Evolutionary conservation across 2,113 vertebrate genomes (phyloP).

Genomic region (Heterotis niloticus): DNA sequence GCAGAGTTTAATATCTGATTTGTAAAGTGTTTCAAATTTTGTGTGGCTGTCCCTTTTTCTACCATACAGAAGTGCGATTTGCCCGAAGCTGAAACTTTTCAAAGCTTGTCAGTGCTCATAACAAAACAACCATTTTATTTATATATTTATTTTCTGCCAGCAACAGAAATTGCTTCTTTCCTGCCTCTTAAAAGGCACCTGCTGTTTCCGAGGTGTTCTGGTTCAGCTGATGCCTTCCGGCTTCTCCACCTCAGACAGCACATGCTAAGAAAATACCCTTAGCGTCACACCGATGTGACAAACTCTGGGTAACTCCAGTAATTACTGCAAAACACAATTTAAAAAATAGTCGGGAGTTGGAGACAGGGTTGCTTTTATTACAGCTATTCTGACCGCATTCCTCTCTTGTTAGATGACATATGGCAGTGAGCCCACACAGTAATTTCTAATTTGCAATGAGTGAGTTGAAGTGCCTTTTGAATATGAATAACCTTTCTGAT

Average conservation of each 20-base stretch:
- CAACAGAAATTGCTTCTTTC: background rate
- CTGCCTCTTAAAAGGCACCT: background rate
- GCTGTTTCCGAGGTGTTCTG: background rate
- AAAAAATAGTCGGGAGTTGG: background rate
- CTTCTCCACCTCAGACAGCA: background rate
- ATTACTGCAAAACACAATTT: background rate
- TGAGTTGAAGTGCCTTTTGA: background rate
- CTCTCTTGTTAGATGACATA: background rate
- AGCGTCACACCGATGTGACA: background rate
- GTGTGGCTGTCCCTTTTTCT: too few relatives aligned
- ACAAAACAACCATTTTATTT: background rate
- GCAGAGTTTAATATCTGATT: too few relatives aligned
- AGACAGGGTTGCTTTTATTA: background rate
- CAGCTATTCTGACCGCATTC: background rate
- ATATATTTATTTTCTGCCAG: background rate
- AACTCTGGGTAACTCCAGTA: background rate
- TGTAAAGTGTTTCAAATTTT: too few relatives aligned
- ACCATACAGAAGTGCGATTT: too few relatives aligned
- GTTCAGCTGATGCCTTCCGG: background rate
- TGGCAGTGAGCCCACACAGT: background rate
- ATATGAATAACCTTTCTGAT: background rate
- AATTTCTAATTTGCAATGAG: conserved; percentile 9
- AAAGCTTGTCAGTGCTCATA: background rate
- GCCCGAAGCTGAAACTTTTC: too few relatives aligned
- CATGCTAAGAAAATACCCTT: background rate